phyloP scores from a whole-genome alignment of 2,113 vertebrate species.

The Copsychus sechellarum region DNA sequence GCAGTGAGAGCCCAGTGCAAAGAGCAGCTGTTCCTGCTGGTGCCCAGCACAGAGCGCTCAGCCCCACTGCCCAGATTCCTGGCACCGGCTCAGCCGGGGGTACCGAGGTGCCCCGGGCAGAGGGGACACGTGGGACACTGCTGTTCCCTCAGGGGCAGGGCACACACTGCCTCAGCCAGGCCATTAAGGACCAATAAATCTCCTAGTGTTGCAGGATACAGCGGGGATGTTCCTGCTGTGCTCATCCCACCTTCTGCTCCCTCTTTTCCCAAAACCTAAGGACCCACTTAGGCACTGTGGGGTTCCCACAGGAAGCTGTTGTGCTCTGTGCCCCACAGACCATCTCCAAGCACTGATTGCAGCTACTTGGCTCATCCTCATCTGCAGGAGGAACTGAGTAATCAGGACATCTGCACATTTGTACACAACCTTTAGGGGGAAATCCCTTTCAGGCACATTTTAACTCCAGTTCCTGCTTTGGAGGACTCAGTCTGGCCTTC shows the following conservation, averaged over 20 bases:
- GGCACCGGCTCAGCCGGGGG: background rate
- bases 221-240: accelerated
- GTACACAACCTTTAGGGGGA: background rate
- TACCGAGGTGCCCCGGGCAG: background rate
- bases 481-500: background rate
- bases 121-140: background rate
- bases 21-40: background rate
- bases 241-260: background rate
- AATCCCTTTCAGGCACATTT: background rate
- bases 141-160: background rate
- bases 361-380: background rate
- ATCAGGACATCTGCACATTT: background rate
- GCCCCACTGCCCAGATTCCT: background rate
- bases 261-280: background rate
- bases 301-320: background rate
- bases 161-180: background rate
- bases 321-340: background rate
- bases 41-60: background rate
- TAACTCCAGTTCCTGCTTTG: background rate
- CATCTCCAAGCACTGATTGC: background rate
- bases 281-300: background rate
- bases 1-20: background rate
- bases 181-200: background rate
- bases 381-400: background rate
- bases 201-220: background rate